Conservation (phyloP, 2,797 vertebrate species). For the Chromobotia macracanthus region DNA sequence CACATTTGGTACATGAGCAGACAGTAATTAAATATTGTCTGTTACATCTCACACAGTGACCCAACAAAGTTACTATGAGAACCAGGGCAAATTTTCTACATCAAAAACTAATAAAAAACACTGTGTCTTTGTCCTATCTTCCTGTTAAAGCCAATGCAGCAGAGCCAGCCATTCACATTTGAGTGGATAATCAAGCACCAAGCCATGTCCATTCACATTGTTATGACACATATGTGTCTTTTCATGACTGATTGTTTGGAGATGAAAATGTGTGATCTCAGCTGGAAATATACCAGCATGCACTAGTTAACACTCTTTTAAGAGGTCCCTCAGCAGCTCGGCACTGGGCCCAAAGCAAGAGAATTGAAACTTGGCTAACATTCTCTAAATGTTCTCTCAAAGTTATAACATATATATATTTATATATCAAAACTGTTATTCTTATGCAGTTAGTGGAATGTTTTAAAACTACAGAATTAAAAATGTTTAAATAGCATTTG, state of each 20-base stretch:
- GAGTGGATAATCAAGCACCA: slow-evolving; percentile 20
- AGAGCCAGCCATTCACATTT: slow-evolving; percentile 32
- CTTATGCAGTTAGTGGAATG: no score
- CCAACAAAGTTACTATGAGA: slow-evolving; percentile 43
- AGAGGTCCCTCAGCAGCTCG: slow-evolving; percentile 62
- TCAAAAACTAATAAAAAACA: slow-evolving; percentile 28
- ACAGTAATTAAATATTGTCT: slow-evolving; percentile 34
- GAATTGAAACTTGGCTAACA: slow-evolving; percentile 29
- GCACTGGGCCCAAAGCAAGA: slow-evolving; percentile 62
- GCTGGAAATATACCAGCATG: slow-evolving; percentile 59
- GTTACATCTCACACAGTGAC: slow-evolving; percentile 16
- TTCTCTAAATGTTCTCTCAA: no score
- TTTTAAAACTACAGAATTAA: no score
- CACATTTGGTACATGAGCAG: slow-evolving; percentile 44
- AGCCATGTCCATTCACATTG: slow-evolving; percentile 13
- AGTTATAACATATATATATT: no score
- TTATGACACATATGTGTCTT: slow-evolving; percentile 41
- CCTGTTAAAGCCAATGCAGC: background rate
- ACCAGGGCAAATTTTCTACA: slow-evolving; percentile 37
- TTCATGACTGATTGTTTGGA: slow-evolving; percentile 40
- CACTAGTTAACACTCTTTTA: slow-evolving; percentile 68
- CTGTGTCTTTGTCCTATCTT: background rate
- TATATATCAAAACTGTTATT: no score
- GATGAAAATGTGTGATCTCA: slow-evolving; percentile 50
- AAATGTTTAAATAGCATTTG: no score